Conservation (phyloP, 2,797 vertebrate species). For the Phrynocephalus guinanensis region DNA sequence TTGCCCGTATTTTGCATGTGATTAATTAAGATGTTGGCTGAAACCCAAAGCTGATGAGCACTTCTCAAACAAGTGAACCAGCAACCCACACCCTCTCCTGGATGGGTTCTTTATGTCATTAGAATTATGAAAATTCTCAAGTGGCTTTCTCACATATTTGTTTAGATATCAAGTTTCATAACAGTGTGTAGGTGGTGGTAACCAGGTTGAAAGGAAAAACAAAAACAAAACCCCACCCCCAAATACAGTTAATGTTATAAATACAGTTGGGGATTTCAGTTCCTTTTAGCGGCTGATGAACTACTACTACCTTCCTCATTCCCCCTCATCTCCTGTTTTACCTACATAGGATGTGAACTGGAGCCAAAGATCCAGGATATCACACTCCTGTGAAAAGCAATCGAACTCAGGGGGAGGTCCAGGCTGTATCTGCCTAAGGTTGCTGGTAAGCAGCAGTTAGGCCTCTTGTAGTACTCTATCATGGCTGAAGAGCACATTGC, state of each 20-base stretch:
- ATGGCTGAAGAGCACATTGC: background rate
- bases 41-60: slow-evolving; percentile 4
- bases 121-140: background rate
- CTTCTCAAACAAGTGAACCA: background rate
- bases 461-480: background rate
- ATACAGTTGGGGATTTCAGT: too few species aligned
- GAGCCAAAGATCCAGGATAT: too few species aligned
- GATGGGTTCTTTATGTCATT: background rate
- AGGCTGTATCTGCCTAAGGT: background rate
- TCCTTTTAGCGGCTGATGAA: too few species aligned
- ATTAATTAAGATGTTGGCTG: slow-evolving; percentile 12
- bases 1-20: slow-evolving; percentile 9
- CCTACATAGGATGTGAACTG: too few species aligned
- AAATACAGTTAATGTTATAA: background rate
- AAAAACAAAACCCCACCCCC: background rate
- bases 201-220: background rate
- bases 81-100: background rate
- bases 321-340: too few species aligned
- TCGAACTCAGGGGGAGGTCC: background rate
- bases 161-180: background rate
- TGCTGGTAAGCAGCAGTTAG: background rate
- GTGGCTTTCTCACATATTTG: background rate
- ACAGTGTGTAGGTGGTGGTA: background rate
- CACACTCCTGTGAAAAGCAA: background rate
- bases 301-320: too few species aligned